phyloP scores from a whole-genome alignment of 2,113 vertebrate species.

The Anas platyrhynchos region DNA sequence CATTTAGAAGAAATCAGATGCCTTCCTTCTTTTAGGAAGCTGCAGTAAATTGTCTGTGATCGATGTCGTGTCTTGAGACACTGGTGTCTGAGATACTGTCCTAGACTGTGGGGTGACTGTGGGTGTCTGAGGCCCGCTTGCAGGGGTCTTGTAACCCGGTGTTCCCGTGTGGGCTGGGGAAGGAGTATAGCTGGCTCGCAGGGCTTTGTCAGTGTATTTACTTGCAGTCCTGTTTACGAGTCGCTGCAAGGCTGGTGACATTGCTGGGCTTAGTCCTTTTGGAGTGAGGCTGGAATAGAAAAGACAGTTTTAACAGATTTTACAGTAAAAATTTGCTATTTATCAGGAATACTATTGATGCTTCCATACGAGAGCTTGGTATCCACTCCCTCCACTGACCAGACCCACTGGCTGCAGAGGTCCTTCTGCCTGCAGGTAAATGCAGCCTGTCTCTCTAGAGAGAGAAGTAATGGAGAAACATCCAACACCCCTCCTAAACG shows the following conservation, averaged over 20 bases:
- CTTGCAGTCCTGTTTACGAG: conserved; percentile 93
- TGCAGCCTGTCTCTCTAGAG: neutral
- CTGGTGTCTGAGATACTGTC: conserved; percentile 82
- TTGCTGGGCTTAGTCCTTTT: conserved; percentile 90
- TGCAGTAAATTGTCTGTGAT: conserved; percentile 96
- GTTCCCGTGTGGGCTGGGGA: conserved; percentile 85
- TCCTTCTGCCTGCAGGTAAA: neutral
- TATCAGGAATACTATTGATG: neutral
- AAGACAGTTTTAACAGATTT: neutral
- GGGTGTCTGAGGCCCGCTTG: conserved; percentile 80
- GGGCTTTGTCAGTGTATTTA: conserved; percentile 96
- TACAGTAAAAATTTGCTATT: neutral
- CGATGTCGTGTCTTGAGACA: conserved; percentile 89
- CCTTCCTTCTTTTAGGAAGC: conserved; percentile 94
- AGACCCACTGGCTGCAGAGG: neutral
- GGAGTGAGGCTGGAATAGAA: conserved; percentile 88
- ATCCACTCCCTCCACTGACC: neutral
- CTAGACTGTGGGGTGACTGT: conserved; percentile 81
- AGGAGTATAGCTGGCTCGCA: conserved; percentile 96
- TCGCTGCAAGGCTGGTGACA: conserved; percentile 93
- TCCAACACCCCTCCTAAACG: neutral
- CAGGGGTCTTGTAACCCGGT: conserved; percentile 85
- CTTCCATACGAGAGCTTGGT: fast-evolving
- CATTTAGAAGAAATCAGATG: conserved; percentile 84
- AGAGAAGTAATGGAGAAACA: neutral